Evolutionary conservation across 2,888 invertebrate species (phyloP).

Genomic region (Chrysina gloriosa): DNA sequence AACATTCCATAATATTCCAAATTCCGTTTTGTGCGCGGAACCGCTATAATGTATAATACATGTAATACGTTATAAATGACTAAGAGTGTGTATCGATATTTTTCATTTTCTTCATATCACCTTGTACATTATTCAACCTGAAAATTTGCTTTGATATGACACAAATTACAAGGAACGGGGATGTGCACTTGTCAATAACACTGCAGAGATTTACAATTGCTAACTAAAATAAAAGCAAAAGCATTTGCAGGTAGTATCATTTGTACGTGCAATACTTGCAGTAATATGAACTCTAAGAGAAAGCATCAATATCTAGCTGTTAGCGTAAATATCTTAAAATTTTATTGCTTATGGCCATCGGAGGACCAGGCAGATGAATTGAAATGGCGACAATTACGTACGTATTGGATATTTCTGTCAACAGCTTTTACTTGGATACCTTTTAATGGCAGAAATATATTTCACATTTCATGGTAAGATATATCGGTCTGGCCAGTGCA

Average conservation of each 20-base stretch:
- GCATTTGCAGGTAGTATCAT: background rate
- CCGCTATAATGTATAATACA: too few species aligned
- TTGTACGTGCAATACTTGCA: background rate
- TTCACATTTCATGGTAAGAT: conserved; percentile 6
- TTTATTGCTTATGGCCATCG: background rate
- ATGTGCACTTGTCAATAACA: background rate
- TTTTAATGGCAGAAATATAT: background rate
- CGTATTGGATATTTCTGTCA: background rate
- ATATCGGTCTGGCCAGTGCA: too few species aligned
- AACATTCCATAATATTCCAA: too few species aligned
- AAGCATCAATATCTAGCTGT: conserved; percentile 1
- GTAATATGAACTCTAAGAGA: background rate
- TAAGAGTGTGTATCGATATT: too few species aligned
- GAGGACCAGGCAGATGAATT: background rate
- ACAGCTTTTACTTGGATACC: background rate
- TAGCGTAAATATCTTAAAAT: background rate
- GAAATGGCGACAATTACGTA: conserved; percentile 6
- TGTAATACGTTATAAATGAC: too few species aligned
- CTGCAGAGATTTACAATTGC: background rate
- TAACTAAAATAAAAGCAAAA: background rate
- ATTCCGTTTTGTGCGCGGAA: too few species aligned
- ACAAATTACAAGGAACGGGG: background rate
- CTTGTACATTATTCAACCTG: background rate
- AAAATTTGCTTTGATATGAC: background rate
- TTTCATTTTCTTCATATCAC: too few species aligned